Evolutionary conservation across 1,140 invertebrate species (phyloP).

Genomic region (Papilio polyxenes): DNA sequence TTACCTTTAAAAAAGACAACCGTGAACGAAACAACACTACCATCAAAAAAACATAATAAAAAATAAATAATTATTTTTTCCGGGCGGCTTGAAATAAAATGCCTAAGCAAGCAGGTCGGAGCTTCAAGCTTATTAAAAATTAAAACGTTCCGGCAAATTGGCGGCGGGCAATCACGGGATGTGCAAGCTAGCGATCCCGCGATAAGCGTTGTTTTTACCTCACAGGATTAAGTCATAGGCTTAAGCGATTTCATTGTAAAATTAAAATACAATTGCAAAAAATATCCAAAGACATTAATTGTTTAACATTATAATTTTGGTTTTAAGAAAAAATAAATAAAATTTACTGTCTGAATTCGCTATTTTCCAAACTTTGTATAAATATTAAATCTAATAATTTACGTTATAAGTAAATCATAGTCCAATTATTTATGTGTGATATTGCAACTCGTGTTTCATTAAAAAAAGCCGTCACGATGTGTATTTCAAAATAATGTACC

Average conservation of each 20-base stretch:
- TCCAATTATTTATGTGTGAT: neutral
- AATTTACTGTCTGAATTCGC: neutral
- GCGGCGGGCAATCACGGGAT: slow-evolving; percentile 45
- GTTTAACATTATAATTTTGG: neutral
- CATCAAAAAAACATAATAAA: neutral
- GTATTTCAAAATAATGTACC: neutral
- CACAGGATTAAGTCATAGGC: neutral
- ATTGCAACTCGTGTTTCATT: neutral
- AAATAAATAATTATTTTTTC: slow-evolving; percentile 28
- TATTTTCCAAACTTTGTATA: neutral
- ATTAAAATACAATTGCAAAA: neutral
- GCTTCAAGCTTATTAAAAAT: slow-evolving; percentile 53
- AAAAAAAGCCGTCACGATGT: neutral
- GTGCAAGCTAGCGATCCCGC: slow-evolving; percentile 38
- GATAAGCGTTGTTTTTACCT: slow-evolving; percentile 36
- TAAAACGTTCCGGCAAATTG: slow-evolving; percentile 53
- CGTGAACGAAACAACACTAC: slow-evolving; percentile 13
- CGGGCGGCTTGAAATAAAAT: slow-evolving; percentile 34
- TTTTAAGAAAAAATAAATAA: neutral
- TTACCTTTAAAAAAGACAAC: neutral
- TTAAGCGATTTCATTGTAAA: slow-evolving; percentile 4
- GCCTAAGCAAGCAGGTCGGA: slow-evolving; percentile 40
- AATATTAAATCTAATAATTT: neutral
- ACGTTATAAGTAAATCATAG: neutral
- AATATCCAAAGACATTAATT: neutral